Evolutionary conservation across 2,113 vertebrate genomes (phyloP).

Genomic region (Colistium nudipinnis): DNA sequence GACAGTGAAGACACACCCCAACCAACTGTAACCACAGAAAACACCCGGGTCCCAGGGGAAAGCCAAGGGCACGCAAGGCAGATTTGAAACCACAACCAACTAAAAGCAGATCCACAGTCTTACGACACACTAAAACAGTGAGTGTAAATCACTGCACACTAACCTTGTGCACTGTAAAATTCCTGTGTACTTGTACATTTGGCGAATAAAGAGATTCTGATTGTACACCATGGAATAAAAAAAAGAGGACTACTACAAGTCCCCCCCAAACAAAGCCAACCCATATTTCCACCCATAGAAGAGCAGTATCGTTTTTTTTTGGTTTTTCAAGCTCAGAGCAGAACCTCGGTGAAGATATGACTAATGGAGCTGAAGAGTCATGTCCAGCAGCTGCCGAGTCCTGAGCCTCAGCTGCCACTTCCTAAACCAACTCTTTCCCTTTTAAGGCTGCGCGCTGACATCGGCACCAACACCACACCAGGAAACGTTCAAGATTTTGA

Average conservation of each 20-base stretch:
- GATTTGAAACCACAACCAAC: neutral
- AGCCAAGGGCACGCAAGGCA: neutral
- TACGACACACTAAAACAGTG: neutral
- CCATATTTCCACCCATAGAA: no score
- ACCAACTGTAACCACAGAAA: neutral
- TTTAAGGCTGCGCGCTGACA: no score
- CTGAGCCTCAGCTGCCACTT: slow-evolving; percentile 19
- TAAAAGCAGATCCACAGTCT: neutral
- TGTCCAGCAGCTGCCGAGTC: slow-evolving; percentile 21
- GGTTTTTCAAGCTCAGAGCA: no score
- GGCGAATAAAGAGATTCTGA: no score
- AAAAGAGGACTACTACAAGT: no score
- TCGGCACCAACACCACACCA: neutral
- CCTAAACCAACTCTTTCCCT: neutral
- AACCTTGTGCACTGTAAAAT: no score
- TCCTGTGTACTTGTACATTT: no score
- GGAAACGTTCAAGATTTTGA: slow-evolving; percentile 1
- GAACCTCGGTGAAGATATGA: no score
- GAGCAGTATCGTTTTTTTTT: no score
- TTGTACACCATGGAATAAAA: no score
- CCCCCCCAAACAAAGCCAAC: no score
- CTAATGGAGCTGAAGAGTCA: neutral
- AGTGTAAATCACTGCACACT: neutral
- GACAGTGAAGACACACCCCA: neutral
- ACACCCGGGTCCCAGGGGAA: neutral